Percentiles rank a stretch among this genome's conserved stretches.
Evolutionary conservation across 2,113 vertebrate genomes (phyloP).

Genomic region (Actinemys pallida): DNA sequence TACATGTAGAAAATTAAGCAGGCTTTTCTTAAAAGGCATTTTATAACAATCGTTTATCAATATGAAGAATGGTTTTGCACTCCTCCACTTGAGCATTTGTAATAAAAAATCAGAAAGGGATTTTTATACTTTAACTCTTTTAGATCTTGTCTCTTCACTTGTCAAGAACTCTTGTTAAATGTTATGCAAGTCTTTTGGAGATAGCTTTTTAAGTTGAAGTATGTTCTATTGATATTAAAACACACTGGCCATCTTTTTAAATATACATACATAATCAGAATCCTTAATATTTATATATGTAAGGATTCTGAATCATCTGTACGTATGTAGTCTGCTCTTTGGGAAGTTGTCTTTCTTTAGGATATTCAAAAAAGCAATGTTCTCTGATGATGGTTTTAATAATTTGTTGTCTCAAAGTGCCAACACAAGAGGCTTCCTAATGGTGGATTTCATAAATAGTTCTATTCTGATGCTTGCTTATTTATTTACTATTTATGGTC

Average conservation of each 20-base stretch:
- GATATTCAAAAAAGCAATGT: background rate
- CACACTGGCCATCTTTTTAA: background rate
- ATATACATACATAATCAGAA: background rate
- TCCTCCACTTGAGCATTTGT: background rate
- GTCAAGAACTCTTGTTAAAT: background rate
- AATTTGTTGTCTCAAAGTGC: background rate
- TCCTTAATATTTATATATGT: too few relatives aligned
- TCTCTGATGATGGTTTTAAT: background rate
- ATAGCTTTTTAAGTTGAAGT: background rate
- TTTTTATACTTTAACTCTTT: background rate
- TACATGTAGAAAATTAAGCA: constrained; percentile 33
- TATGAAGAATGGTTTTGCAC: background rate
- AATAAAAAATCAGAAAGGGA: background rate
- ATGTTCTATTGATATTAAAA: background rate
- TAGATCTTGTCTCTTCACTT: background rate
- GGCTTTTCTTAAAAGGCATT: constrained; percentile 48
- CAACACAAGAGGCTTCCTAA: background rate
- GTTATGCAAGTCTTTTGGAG: background rate
- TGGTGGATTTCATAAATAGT: background rate
- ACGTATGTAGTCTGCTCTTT: background rate
- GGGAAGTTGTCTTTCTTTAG: background rate
- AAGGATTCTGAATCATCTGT: too few relatives aligned
- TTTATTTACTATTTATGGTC: background rate
- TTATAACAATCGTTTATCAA: background rate
- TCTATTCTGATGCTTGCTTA: background rate